Percentiles rank a stretch among this genome's conserved stretches.
phyloP scores from a whole-genome alignment of 2,797 vertebrate species.

The Benthosema pterotum region DNA sequence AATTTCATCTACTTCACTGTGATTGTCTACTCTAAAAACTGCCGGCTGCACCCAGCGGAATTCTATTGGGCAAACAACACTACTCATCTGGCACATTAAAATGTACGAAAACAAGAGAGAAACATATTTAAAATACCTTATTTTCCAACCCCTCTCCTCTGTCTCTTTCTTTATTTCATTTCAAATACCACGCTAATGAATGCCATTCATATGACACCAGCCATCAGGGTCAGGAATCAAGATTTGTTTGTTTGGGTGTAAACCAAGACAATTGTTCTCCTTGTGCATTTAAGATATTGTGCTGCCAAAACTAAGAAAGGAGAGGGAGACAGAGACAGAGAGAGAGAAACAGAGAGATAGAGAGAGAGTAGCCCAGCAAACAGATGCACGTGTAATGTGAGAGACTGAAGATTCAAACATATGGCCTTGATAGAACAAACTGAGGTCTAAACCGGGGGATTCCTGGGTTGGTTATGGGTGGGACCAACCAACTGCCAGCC shows the following conservation, averaged over 20 bases:
- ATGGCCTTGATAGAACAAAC: constrained; percentile 24
- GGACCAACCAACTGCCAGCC: constrained; percentile 20
- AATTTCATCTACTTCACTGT: background rate
- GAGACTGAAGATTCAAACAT: constrained; percentile 33
- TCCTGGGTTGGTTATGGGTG: constrained; percentile 20
- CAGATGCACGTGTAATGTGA: constrained; percentile 21
- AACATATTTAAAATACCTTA: background rate
- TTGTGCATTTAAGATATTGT: too few species aligned
- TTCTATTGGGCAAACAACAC: too few species aligned
- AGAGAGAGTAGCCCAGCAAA: constrained; percentile 9
- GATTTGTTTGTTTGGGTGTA: too few species aligned
- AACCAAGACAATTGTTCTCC: too few species aligned
- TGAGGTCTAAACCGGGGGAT: constrained; percentile 6
- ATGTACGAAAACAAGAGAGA: background rate
- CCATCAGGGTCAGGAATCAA: too few species aligned
- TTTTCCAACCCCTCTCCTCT: too few species aligned
- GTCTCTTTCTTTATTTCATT: too few species aligned
- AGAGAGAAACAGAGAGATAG: background rate
- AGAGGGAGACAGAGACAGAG: too few species aligned
- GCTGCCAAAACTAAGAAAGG: too few species aligned
- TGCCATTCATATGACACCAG: too few species aligned
- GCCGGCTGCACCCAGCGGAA: too few species aligned
- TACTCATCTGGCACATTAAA: background rate
- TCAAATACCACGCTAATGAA: too few species aligned
- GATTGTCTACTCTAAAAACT: background rate